Evolutionary conservation across 2,888 invertebrate species (phyloP).

Genomic region (Epinotia nisella): DNA sequence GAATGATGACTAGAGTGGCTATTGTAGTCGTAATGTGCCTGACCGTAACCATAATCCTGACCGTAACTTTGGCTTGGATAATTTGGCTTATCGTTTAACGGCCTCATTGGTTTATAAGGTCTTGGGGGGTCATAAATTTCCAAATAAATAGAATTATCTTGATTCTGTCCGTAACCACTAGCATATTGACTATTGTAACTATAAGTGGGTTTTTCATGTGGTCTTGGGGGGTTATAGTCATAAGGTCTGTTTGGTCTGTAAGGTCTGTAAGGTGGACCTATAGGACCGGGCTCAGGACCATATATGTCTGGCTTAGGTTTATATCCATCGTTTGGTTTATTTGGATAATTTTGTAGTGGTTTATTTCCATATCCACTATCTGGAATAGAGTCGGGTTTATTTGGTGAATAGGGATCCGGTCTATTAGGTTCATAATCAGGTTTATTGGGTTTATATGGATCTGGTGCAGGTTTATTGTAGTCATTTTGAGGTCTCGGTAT

Average conservation of each 20-base stretch:
- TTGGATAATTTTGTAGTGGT: conserved; percentile 24
- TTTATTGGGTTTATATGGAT: conserved; percentile 40
- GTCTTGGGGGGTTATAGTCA: conserved; percentile 49
- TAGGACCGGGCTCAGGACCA: conserved; percentile 53
- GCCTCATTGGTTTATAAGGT: conserved; percentile 61
- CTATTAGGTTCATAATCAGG: conserved; percentile 35
- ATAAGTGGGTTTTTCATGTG: conserved; percentile 60
- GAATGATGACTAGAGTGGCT: conserved; percentile 61
- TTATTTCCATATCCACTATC: conserved; percentile 39
- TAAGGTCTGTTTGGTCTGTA: conserved; percentile 57
- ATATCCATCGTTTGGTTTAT: conserved; percentile 49
- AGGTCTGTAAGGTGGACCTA: conserved; percentile 57
- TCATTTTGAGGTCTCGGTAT: conserved; percentile 49
- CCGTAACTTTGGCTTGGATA: conserved; percentile 55
- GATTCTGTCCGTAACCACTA: conserved; percentile 64
- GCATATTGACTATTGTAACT: conserved; percentile 68
- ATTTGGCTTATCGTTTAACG: conserved; percentile 56
- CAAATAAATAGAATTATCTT: conserved; percentile 70
- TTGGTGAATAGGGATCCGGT: conserved; percentile 38
- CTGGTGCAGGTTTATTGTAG: conserved; percentile 49
- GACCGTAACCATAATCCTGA: conserved; percentile 55
- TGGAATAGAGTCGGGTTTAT: conserved; percentile 26
- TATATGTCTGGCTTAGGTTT: conserved; percentile 53
- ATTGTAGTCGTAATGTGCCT: conserved; percentile 59
- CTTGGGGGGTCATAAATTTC: conserved; percentile 75